phyloP scores from a whole-genome alignment of 2,113 vertebrate species.

The Plestiodon gilberti region DNA sequence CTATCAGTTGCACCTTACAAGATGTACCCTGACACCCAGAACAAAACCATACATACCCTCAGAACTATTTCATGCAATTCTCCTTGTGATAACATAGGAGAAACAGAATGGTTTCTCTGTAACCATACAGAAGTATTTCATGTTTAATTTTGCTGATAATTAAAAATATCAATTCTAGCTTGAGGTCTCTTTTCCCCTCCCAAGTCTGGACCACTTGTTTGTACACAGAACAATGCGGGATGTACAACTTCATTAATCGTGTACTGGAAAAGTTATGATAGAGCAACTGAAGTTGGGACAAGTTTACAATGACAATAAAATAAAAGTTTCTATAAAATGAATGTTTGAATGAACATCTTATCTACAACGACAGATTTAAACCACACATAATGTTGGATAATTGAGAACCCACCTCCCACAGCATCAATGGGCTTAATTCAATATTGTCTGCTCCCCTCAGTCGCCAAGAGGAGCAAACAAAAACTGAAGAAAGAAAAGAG shows the following conservation, averaged over 20 bases:
- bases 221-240: background rate
- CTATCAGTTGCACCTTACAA: background rate
- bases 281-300: background rate
- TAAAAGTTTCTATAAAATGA: background rate
- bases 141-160: background rate
- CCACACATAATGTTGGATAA: background rate
- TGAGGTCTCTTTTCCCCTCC: background rate
- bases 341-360: background rate
- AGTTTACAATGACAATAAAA: background rate
- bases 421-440: background rate
- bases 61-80: background rate
- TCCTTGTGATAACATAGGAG: background rate
- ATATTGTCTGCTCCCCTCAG: slow-evolving; percentile 27
- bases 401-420: background rate
- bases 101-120: background rate
- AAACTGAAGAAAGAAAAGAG: slow-evolving; percentile 13
- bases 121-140: background rate
- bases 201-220: background rate
- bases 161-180: background rate
- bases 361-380: background rate
- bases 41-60: background rate
- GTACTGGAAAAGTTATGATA: background rate
- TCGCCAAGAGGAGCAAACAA: background rate
- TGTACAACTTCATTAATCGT: background rate
- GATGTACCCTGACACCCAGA: background rate